Base-by-base conservation (phyloP, 2,797 vertebrate species). In the Sciurus vulgaris region DNA sequence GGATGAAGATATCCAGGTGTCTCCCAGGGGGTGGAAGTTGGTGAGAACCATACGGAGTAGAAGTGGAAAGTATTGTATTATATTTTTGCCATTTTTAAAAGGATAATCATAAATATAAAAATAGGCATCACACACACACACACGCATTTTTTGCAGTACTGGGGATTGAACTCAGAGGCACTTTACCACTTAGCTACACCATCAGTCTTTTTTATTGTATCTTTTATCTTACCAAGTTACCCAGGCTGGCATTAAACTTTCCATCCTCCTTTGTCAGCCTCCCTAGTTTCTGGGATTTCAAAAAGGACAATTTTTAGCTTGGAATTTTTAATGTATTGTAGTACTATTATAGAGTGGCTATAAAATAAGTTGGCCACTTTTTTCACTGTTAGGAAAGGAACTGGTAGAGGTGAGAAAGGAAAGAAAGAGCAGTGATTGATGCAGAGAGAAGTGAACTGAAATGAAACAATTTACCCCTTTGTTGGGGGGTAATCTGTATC, bases 301-400 rank as follows among this genome's bases (percentile, higher is more conserved):
- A 59, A 67, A 81, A 90, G 49, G n/a, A 6, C 49, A 54, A 28
- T n/a, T 94, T 86, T 94, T 83, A 61, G 22, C 24, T 92, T 86
- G n/a, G 65, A 59, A 63, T 90, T 93, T 65, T 90, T 73, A 20
- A 35, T 73, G 54, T 15, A 5, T 67, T 79, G 13, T 38, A 76
- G 69, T 76, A 61, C 56, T 85, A 22, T 41, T 61, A 7, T 30
- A 77, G 56, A 54, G 18, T 79, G 38, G 5, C 69, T 91, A 5
- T 89, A 24, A 70, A 61, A 95, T 35, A 35, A 74, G 13, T 35
- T 44, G 18, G 13, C 35, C 28, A 54, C 0, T 65, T 81, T 65
- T 61, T 89, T 51, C 12, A 20, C n/a, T 82, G 28, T 83, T 56
- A 77, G 24, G 14, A 88, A 67, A n/a, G 41, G 30, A 28, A 59